Percentiles rank a stretch among this genome's conserved stretches.
Conservation (phyloP, 2,797 vertebrate genomes). For the Pogoniulus pusillus region DNA sequence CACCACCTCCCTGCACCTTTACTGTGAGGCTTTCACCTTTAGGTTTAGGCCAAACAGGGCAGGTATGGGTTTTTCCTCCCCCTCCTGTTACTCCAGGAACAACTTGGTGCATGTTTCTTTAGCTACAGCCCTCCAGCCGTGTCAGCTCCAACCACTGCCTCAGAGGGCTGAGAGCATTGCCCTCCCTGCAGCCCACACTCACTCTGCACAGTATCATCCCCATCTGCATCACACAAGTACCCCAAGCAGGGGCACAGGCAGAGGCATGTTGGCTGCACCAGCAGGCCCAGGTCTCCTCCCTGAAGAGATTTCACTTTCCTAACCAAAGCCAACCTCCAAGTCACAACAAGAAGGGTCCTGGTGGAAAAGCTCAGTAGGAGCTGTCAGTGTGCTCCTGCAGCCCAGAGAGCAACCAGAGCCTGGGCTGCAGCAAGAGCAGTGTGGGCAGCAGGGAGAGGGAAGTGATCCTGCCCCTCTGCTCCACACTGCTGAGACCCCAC, state of each 20-base stretch:
- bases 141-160: background rate
- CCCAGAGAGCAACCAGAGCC: too few relatives aligned
- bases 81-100: background rate
- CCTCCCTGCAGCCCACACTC: background rate
- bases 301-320: background rate
- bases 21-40: background rate
- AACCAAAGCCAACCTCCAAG: background rate
- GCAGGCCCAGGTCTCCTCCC: background rate
- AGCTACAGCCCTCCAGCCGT: background rate
- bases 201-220: background rate
- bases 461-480: too few relatives aligned
- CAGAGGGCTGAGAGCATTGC: background rate
- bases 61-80: background rate
- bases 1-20: background rate
- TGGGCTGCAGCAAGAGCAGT: too few relatives aligned
- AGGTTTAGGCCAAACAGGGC: background rate
- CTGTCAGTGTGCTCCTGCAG: too few relatives aligned
- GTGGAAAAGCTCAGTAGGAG: too few relatives aligned
- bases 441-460: too few relatives aligned
- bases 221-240: background rate
- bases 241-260: background rate
- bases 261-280: background rate
- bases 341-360: background rate
- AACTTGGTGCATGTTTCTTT: background rate
- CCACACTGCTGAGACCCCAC: too few relatives aligned